Evolutionary conservation across 2,888 invertebrate species (phyloP).

Genomic region (Sinohyriopsis cumingii): DNA sequence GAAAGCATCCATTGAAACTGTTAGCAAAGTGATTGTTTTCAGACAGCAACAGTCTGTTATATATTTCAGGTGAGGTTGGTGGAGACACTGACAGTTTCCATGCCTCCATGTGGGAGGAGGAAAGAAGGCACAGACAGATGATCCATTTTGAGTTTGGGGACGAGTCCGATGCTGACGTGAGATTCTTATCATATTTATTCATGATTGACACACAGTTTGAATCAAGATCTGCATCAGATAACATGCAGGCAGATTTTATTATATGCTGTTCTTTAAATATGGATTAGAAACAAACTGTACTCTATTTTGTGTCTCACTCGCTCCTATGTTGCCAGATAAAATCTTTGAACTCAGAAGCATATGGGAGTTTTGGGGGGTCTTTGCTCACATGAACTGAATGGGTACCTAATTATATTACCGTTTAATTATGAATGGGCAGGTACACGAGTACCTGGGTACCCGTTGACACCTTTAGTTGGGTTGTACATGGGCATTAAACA

Average conservation of each 20-base stretch:
- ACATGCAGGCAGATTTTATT: not conserved
- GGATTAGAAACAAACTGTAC: not conserved
- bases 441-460: too few relatives aligned
- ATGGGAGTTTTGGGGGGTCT: too few relatives aligned
- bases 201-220: not conserved
- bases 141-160: constrained; percentile 77
- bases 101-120: constrained; percentile 72
- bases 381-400: too few relatives aligned
- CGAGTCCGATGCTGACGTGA: constrained; percentile 78
- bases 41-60: not conserved
- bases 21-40: too few relatives aligned
- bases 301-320: too few relatives aligned
- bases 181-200: constrained; percentile 6
- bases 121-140: constrained; percentile 68
- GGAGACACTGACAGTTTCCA: constrained; percentile 71
- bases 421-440: too few relatives aligned
- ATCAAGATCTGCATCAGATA: not conserved
- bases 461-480: too few relatives aligned
- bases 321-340: too few relatives aligned
- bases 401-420: too few relatives aligned
- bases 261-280: not conserved
- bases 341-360: too few relatives aligned
- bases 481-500: too few relatives aligned
- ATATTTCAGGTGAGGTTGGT: constrained; percentile 31
- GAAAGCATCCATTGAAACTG: too few relatives aligned